Conservation (phyloP, 2,888 invertebrate species). For the Philhelius pedissequus region DNA sequence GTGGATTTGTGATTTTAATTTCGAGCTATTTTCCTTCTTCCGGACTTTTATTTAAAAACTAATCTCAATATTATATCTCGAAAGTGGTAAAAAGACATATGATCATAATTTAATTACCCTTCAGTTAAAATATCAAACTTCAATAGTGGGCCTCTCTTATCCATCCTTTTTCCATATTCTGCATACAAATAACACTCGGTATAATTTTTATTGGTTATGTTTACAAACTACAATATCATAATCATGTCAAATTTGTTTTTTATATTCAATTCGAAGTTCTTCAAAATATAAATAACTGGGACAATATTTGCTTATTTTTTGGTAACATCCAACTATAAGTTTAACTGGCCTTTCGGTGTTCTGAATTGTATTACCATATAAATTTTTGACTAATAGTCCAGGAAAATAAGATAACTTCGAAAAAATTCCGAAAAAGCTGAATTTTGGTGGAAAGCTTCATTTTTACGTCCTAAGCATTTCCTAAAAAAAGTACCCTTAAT, state of each 20-base stretch:
- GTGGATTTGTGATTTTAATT: conserved; percentile 86
- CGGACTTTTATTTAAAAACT: conserved; percentile 76
- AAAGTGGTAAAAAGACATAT: neutral
- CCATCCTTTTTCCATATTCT: neutral
- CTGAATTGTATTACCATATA: conserved; percentile 83
- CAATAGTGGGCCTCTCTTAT: too few relatives aligned
- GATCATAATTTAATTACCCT: too few relatives aligned
- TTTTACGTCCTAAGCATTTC: too few relatives aligned
- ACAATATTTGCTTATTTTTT: neutral
- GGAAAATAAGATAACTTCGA: too few relatives aligned
- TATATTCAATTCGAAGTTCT: neutral
- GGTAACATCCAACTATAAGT: neutral
- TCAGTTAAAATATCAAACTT: conserved; percentile 17
- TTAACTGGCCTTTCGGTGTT: conserved; percentile 80
- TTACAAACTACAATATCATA: neutral
- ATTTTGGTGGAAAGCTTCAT: too few relatives aligned
- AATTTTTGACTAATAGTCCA: too few relatives aligned
- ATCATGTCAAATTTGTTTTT: neutral
- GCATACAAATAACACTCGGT: neutral
- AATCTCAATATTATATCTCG: too few relatives aligned
- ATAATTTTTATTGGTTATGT: neutral
- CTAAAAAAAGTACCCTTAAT: too few relatives aligned
- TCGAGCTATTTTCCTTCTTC: conserved; percentile 85
- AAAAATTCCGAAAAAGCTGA: too few relatives aligned
- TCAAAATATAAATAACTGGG: neutral